These are phyloP conservation scores for Lithophane leautieri DNA, from an alignment of 2,888 invertebrate species.

Conservation along the genomic window DNA sequence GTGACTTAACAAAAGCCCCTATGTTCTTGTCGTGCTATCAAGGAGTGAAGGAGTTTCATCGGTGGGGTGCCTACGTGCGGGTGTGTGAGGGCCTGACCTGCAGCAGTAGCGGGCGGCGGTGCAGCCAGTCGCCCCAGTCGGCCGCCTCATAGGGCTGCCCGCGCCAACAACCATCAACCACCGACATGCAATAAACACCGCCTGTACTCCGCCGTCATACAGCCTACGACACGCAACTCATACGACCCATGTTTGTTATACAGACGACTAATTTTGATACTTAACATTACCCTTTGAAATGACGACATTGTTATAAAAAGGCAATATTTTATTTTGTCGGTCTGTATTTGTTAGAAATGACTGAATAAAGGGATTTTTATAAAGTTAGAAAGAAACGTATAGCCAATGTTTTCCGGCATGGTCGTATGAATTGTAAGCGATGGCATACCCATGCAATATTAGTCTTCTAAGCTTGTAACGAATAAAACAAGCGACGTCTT, in stretches of 20 bases:
- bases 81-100: constrained; percentile 92
- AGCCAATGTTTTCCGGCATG: constrained; percentile 2
- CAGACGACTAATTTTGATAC: not conserved
- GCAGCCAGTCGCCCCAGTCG: constrained; percentile 91
- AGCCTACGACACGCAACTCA: constrained; percentile 67
- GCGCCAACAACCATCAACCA: constrained; percentile 86
- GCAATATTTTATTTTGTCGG: not conserved
- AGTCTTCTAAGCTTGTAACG: constrained; percentile 79
- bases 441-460: constrained; percentile 89
- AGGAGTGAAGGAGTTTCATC: constrained; percentile 27
- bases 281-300: not conserved
- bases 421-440: constrained; percentile 73
- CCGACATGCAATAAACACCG: constrained; percentile 89
- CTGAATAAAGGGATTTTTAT: not conserved
- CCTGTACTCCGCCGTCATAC: constrained; percentile 79
- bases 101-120: constrained; percentile 95
- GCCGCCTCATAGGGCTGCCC: constrained; percentile 86
- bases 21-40: constrained; percentile 7
- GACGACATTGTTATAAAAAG: constrained; percentile 9
- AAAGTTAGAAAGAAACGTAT: not conserved
- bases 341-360: not conserved
- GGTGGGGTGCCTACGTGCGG: constrained; percentile 38
- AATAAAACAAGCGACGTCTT: constrained; percentile 72
- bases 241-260: constrained; percentile 58
- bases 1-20: constrained; percentile 18